phyloP scores from a whole-genome alignment of 2,888 invertebrate genomes.

The Tiliacea aurago region DNA sequence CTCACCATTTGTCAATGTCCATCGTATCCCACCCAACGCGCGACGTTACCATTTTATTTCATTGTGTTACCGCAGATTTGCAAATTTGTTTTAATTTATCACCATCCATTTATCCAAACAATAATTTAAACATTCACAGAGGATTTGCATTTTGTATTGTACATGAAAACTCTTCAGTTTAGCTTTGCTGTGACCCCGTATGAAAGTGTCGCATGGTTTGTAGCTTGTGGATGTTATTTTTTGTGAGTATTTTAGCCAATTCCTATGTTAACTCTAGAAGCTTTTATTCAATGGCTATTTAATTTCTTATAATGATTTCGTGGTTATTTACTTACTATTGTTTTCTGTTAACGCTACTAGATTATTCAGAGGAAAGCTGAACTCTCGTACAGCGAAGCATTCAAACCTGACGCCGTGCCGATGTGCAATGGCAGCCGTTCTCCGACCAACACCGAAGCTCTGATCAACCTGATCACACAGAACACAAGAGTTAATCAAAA shows the following conservation, averaged over 20 bases:
- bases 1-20: slow-evolving; percentile 59
- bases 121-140: slow-evolving; percentile 33
- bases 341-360: slow-evolving; percentile 71
- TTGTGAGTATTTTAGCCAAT: slow-evolving; percentile 46
- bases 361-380: slow-evolving; percentile 70
- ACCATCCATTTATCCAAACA: slow-evolving; percentile 40
- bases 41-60: slow-evolving; percentile 48
- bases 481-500: slow-evolving; percentile 73
- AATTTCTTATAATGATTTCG: not conserved
- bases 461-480: slow-evolving; percentile 77
- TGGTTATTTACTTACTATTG: slow-evolving; percentile 40
- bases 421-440: slow-evolving; percentile 76
- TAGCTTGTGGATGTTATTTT: slow-evolving; percentile 46
- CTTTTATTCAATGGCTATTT: slow-evolving; percentile 44
- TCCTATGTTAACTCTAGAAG: slow-evolving; percentile 4
- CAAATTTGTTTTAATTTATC: slow-evolving; percentile 53
- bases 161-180: slow-evolving; percentile 8
- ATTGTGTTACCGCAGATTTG: slow-evolving; percentile 41
- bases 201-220: slow-evolving; percentile 55
- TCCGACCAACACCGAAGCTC: slow-evolving; percentile 72
- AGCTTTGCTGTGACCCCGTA: slow-evolving; percentile 34
- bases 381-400: slow-evolving; percentile 63
- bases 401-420: slow-evolving; percentile 64
- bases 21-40: slow-evolving; percentile 28
- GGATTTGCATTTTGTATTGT: slow-evolving; percentile 40